A percentile compares a stretch with the other conserved stretches of the same genome.
These are phyloP conservation scores for Cyphomyrus plagiostoma DNA, from an alignment of 2,113 vertebrate species.

Conservation along the genomic window DNA sequence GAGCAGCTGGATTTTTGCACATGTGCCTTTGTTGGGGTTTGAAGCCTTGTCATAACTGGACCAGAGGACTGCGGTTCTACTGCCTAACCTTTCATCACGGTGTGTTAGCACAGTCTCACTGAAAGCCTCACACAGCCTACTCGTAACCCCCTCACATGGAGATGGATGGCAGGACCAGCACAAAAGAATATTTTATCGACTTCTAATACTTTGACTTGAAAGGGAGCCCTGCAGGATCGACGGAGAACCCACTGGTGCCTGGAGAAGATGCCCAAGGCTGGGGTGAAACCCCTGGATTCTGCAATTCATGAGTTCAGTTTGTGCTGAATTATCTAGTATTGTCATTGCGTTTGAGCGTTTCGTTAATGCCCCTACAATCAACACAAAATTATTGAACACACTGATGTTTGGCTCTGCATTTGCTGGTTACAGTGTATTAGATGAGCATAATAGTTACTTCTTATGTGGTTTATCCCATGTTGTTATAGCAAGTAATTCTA, in stretches of 20 bases:
- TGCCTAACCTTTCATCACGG: conserved; percentile 31
- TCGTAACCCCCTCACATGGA: conserved; percentile 23
- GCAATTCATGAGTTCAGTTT: neutral
- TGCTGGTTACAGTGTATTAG: neutral
- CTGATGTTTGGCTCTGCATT: neutral
- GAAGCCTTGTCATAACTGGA: conserved; percentile 64
- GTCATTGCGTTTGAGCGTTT: neutral
- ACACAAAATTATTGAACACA: neutral
- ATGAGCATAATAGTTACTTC: neutral
- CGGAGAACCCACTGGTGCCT: conserved; percentile 36
- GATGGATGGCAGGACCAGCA: conserved; percentile 48
- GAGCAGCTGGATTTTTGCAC: conserved; percentile 65
- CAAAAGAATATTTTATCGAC: conserved; percentile 69
- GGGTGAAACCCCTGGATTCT: neutral
- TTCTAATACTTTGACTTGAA: conserved; percentile 61
- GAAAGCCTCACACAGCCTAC: conserved; percentile 18
- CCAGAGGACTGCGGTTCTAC: conserved; percentile 27
- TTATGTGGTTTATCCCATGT: neutral
- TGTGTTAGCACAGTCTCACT: conserved; percentile 18
- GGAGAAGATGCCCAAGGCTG: conserved; percentile 32
- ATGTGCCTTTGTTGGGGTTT: conserved; percentile 57
- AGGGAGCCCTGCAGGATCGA: conserved; percentile 44
- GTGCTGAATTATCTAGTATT: neutral
- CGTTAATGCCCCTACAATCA: neutral
- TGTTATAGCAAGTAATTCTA: neutral